A percentile compares a stretch with the other conserved stretches of the same genome.
phyloP scores from a whole-genome alignment of 2,113 vertebrate species.

The Solea solea region DNA sequence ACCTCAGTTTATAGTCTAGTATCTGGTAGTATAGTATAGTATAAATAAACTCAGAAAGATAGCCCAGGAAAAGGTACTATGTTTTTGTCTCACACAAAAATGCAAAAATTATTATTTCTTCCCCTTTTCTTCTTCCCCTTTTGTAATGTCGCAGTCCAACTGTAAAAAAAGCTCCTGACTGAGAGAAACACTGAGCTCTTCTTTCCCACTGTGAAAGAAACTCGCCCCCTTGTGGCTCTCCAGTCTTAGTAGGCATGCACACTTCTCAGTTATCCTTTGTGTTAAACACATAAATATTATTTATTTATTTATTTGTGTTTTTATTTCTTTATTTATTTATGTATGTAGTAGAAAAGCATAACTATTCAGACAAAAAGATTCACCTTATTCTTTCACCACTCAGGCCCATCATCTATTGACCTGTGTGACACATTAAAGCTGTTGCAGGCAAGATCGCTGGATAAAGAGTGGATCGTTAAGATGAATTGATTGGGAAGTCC shows the following conservation, averaged over 20 bases:
- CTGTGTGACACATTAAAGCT: conserved; percentile 59
- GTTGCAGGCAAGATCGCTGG: no score
- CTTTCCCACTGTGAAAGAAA: conserved; percentile 23
- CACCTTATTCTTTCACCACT: not conserved
- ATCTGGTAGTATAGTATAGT: no score
- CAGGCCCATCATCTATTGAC: conserved; percentile 21
- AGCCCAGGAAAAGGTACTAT: not conserved
- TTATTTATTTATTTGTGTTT: no score
- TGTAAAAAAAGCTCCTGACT: not conserved
- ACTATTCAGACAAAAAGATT: not conserved
- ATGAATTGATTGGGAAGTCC: no score
- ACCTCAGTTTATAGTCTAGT: no score
- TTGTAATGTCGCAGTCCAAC: not conserved
- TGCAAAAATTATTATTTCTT: conserved; percentile 39
- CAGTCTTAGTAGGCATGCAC: conserved; percentile 42
- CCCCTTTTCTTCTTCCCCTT: conserved; percentile 36
- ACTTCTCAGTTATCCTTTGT: not conserved
- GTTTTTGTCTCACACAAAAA: not conserved
- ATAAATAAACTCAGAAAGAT: not conserved
- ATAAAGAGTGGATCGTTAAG: no score
- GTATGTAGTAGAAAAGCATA: not conserved
- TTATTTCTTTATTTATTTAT: not conserved
- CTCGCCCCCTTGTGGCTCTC: conserved; percentile 65
- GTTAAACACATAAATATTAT: not conserved
- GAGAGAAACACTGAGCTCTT: conserved; percentile 11